Base-by-base conservation (phyloP, 92 coral and sea anemone species). In the Phymanthus crucifer region DNA sequence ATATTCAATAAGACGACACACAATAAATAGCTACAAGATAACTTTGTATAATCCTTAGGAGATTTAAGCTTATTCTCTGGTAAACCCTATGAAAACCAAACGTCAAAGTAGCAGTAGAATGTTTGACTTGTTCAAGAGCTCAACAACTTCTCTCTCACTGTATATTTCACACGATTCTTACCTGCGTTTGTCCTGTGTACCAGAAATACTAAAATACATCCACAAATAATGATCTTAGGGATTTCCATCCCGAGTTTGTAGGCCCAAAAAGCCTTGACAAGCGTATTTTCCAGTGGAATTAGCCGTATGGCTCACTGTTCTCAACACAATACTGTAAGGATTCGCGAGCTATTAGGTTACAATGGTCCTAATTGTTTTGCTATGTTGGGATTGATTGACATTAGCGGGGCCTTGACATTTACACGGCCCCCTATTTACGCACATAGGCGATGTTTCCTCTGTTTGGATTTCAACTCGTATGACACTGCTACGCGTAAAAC, bases 331-430 rank as follows among this genome's bases (percentile, higher is more conserved):
- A 89, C 82, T 43, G 29, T 40, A 52, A 21, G n/a, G 57, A 77
- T 76, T 66, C 75, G 12, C 45, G 57, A 12, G 83, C 89, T 90
- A 90, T 92, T 92, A 83, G 84, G 78, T 84, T 90, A 72, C 97
- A 85, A 84, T 84, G 82, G 54, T 50, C 67, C 87, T 90, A 87
- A 92, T 92, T 84, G 89, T 78, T 83, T 83, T 83, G 76, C 73
- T 46, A 89, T 76, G 77, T 48, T 58, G 66, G 52, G 26, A 32
- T 78, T 89, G 93, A 89, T 89, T 89, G 93, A 89, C 93, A 86
- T 21, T 40, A 40, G 76, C 78, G 87, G 48, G 71, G 81, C 72
- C 70, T 69, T 89, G 89, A 89, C 89, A 81, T 81, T 27, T 82
- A 73, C 80, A 82, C 86, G 79, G 78, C 37, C 80, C 58, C 66